Evolutionary conservation across 2,797 vertebrate genomes (phyloP).

Genomic region (Sebastes taczanowskii): DNA sequence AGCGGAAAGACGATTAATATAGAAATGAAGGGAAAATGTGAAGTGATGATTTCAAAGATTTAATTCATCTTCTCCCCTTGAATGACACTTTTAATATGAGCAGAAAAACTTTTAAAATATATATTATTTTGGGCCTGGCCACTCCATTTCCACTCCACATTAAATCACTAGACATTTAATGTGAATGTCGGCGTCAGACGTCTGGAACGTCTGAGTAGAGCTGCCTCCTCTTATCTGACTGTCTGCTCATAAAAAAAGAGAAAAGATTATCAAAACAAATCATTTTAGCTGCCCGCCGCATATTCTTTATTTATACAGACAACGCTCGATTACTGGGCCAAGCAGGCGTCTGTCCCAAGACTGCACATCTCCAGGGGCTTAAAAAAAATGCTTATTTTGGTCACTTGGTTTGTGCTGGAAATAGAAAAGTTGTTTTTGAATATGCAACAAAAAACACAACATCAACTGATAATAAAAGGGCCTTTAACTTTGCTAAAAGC

Average conservation of each 20-base stretch:
- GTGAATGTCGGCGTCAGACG: background rate
- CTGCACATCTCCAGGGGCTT: background rate
- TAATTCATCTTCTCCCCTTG: background rate
- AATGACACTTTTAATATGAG: background rate
- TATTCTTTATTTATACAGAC: background rate
- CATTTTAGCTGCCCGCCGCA: background rate
- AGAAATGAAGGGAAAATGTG: background rate
- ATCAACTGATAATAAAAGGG: background rate
- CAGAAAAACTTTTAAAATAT: background rate
- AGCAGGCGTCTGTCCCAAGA: background rate
- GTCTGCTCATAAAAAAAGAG: background rate
- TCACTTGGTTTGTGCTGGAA: background rate
- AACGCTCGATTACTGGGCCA: background rate
- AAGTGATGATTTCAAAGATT: background rate
- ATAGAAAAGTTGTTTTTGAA: background rate
- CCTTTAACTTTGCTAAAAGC: background rate
- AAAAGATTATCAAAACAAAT: background rate
- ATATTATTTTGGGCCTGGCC: background rate
- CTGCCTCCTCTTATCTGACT: background rate
- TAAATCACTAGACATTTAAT: background rate
- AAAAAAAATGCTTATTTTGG: no score
- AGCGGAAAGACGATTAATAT: background rate
- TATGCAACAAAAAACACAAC: background rate
- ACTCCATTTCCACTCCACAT: background rate
- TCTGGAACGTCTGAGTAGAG: background rate